Evolutionary conservation across 2,888 invertebrate genomes (phyloP), one percentile per base, ranked within the genome.

Genomic region (Agrotis segetum): DNA sequence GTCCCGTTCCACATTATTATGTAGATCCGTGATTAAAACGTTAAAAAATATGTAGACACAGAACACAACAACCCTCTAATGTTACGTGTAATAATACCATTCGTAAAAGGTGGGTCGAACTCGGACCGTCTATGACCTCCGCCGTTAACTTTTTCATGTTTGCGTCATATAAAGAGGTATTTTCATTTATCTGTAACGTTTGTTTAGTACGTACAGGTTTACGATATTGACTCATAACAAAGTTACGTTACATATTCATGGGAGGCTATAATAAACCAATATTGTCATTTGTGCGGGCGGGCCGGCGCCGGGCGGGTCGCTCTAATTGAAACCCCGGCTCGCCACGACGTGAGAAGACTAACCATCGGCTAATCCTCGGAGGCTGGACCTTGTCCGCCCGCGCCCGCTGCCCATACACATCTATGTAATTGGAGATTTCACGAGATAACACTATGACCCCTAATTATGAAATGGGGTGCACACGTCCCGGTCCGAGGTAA

Each of bases 21-120:
- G 95, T 93, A 95, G 93, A 95, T 96, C 94, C 93, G 89, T 92
- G 95, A 94, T 95, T 96, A 95, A 93, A 92, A 89, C 89, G 89
- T 92, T 92, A 91, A 89, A 92, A 94, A 92, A 90, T 94, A 94
- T 92, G 92, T 92, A 94, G 94, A 93, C 91, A 93, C 92, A 90
- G 91, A 90, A 88, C 87, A 88, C 88, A 90, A 89, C 88, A 90
- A 91, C 92, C 91, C 92, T 92, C 92, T 92, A 87, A 89, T 88
- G 86, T 89, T 79, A 82, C 82, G 77, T 85, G 84, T 88, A 87
- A 87, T 88, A 85, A 78, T 82, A 74, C 84, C 70, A 74, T 81
- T 79, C 80, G 76, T 79, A 86, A 76, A 82, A 77, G 84, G 81
- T 77, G 82, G 86, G 74, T 67, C 58, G 79, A 79, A 50, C 72